Percentiles rank a stretch among this genome's conserved stretches.
phyloP scores from a whole-genome alignment of 2,797 vertebrate species.

The Rousettus madagascariensis region DNA sequence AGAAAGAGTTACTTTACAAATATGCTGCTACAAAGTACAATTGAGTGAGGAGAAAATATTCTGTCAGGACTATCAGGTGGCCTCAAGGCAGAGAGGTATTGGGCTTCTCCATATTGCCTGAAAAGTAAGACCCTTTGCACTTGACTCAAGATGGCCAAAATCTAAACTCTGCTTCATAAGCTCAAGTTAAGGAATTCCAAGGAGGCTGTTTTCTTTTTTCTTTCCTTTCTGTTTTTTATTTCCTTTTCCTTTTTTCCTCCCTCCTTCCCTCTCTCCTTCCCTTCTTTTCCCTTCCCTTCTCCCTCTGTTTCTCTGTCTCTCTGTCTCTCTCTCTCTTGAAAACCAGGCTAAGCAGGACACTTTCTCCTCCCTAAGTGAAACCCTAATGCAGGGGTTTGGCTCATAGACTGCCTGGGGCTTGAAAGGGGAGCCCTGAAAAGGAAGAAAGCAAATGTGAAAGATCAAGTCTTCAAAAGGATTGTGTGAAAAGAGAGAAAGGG shows the following conservation, averaged over 20 bases:
- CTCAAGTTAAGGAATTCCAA: background rate
- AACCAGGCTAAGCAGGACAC: background rate
- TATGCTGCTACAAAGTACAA: background rate
- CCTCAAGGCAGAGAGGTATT: background rate
- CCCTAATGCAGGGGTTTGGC: background rate
- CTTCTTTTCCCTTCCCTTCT: rapidly evolving
- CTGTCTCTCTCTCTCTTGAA: background rate
- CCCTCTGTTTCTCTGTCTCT: rapidly evolving
- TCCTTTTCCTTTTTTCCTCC: background rate
- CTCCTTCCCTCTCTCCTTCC: background rate
- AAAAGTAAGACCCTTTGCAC: background rate
- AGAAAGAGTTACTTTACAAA: background rate
- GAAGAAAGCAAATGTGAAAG: background rate
- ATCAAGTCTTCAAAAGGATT: background rate
- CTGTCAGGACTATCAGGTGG: background rate
- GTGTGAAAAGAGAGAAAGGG: background rate
- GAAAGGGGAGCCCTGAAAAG: background rate
- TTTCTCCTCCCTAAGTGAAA: background rate
- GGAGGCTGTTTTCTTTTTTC: background rate
- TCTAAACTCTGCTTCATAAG: background rate
- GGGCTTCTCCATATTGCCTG: background rate
- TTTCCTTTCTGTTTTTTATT: too few relatives aligned
- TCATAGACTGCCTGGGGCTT: background rate
- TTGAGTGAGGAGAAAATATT: background rate
- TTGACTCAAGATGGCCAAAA: background rate